These are phyloP conservation scores for Aplodontia rufa DNA, from an alignment of 2,113 vertebrate genomes.

Conservation along the genomic window DNA sequence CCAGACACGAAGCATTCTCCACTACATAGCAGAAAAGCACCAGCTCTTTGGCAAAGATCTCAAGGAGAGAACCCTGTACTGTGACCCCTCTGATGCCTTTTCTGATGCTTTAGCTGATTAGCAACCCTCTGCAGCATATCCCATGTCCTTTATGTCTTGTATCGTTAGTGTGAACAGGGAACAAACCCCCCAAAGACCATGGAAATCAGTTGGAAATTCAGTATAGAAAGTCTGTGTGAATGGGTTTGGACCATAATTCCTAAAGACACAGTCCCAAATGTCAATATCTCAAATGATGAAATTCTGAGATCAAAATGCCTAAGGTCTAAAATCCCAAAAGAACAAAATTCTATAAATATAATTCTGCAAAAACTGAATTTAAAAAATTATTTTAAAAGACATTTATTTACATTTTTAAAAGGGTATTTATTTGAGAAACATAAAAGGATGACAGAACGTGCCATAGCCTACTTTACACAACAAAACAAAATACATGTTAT, in stretches of 20 bases:
- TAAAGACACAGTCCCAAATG: not conserved
- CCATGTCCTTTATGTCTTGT: not conserved
- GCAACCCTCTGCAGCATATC: not conserved
- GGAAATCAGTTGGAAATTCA: not conserved
- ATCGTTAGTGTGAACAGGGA: not conserved
- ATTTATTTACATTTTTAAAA: not conserved
- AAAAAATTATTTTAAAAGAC: not conserved
- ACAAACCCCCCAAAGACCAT: not conserved
- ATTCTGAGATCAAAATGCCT: not conserved
- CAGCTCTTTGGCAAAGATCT: constrained; percentile 90
- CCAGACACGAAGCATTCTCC: constrained; percentile 91
- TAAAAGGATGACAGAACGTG: not conserved
- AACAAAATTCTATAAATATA: not conserved
- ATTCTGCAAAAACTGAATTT: not conserved
- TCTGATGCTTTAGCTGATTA: not conserved
- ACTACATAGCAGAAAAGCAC: constrained; percentile 94
- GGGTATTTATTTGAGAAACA: not conserved
- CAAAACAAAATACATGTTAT: not conserved
- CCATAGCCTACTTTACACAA: not conserved
- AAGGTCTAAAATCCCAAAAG: not conserved
- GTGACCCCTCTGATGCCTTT: constrained; percentile 29
- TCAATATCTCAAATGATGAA: not conserved
- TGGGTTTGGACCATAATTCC: not conserved
- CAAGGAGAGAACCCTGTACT: constrained; percentile 90
- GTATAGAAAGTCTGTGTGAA: not conserved